Base-by-base conservation (phyloP, 2,888 invertebrate species). In the Phyllotreta cruciferae region DNA sequence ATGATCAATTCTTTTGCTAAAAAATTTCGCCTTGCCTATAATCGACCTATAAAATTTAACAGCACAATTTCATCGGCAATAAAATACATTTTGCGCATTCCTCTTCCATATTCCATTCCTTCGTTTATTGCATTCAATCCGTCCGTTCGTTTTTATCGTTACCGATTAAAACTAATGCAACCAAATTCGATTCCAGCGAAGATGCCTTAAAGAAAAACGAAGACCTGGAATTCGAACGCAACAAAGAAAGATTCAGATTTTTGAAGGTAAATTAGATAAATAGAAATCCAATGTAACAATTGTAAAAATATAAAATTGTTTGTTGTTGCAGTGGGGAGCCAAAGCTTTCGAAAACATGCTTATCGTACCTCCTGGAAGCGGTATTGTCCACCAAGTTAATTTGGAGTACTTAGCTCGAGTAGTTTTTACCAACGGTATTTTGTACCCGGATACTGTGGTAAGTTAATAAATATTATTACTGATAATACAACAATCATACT, bases 321-420 rank as follows among this genome's bases (percentile, higher is more conserved):
- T 54, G 41, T 47, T 14, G 35, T 83, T 83, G 8, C 82, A 94
- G 92, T 98, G 98, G 98, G 98, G 98, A 24, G 96, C 98, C 0
- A 91, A 92, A 75, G 93, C 97, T 0, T 94, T 99, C 73, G 85
- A 93, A 78, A 98, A 98, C 78, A 96, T 98, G 93, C 81, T 96
- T 72, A 98, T 98, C 57, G 96, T 99, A 0, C 98, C 98, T 0
- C 98, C 98, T 0, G 98, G 98, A 0, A 96, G 96, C 53, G 98
- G 98, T 4, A 99, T 99, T 66, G 96, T 98, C 0, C 98, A 98
- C 82, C 98, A 99, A 85, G 97, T 99, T 0, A 99, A 99, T 82
- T 83, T 99, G 77, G 98, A 98, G 80, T 97, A 96, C 78, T 81
- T 98, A 53, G 94, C 93, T 0, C 83, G 93, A 62, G 96, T 98